phyloP scores from a whole-genome alignment of 2,113 vertebrate species.

The Glaucomys volans region DNA sequence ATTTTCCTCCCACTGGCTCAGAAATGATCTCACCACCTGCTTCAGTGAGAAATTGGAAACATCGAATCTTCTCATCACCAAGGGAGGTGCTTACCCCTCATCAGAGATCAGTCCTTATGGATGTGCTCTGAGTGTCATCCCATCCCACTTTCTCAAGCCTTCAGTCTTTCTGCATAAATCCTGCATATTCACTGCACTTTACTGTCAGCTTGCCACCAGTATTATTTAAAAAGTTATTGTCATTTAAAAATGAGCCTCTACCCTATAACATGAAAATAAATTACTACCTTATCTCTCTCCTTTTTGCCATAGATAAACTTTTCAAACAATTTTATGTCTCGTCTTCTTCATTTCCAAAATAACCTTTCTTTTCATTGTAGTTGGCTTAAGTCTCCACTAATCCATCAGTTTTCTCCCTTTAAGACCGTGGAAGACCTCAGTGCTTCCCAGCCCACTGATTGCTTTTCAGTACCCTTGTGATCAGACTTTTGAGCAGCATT shows the following conservation, averaged over 20 bases:
- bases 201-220: neutral
- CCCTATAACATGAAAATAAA: neutral
- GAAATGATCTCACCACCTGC: neutral
- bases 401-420: neutral
- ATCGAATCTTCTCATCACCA: neutral
- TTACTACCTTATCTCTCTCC: neutral
- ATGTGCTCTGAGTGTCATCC: neutral
- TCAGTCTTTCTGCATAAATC: neutral
- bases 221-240: neutral
- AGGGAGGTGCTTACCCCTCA: neutral
- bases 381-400: neutral
- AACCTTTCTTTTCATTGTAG: neutral
- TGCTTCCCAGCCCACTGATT: neutral
- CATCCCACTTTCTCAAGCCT: neutral
- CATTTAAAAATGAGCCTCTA: neutral
- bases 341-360: neutral
- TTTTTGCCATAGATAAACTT: neutral
- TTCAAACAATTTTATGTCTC: neutral
- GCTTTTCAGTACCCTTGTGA: neutral
- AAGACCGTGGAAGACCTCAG: neutral
- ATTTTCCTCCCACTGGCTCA: neutral
- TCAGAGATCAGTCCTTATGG: neutral
- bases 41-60: conserved; percentile 16
- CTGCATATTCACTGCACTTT: neutral
- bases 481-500: neutral